These are phyloP conservation scores for Bolinopsis microptera DNA, from an alignment of 37 sponge, comb jelly and placozoan species.

Conservation along the genomic window DNA sequence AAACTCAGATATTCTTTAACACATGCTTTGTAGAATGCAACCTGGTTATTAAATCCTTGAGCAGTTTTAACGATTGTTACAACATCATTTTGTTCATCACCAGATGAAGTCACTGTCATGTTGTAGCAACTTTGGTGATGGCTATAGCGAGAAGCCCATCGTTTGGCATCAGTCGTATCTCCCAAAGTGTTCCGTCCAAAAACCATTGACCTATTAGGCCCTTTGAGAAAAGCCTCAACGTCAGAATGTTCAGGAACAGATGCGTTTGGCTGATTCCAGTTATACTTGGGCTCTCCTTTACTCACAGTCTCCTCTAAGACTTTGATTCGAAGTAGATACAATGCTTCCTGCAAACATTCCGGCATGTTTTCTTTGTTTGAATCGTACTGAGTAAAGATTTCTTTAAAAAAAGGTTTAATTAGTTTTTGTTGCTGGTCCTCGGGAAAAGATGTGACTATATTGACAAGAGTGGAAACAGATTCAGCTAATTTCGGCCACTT, in stretches of 20 bases:
- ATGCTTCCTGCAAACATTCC: neutral
- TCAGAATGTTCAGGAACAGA: neutral
- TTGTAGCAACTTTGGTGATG: neutral
- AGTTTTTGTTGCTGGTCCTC: neutral
- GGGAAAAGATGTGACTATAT: neutral
- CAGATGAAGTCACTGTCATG: neutral
- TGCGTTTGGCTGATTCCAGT: neutral
- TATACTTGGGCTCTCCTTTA: neutral
- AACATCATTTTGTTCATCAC: neutral
- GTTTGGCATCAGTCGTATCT: neutral
- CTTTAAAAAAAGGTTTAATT: neutral
- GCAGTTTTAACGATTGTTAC: neutral
- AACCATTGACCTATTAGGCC: neutral
- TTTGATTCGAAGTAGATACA: neutral
- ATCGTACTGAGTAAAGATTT: neutral
- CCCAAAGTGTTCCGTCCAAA: neutral
- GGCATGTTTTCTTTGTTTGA: neutral
- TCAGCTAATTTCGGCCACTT: neutral
- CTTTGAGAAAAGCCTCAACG: conserved; percentile 9
- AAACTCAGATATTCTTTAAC: neutral
- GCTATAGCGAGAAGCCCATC: neutral
- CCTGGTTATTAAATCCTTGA: neutral
- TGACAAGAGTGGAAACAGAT: neutral
- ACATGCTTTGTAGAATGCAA: neutral
- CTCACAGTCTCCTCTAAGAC: neutral